A percentile compares a stretch with the other conserved stretches of the same genome.
Conservation (phyloP, 2,888 invertebrate species). For the Eupeodes luniger region DNA sequence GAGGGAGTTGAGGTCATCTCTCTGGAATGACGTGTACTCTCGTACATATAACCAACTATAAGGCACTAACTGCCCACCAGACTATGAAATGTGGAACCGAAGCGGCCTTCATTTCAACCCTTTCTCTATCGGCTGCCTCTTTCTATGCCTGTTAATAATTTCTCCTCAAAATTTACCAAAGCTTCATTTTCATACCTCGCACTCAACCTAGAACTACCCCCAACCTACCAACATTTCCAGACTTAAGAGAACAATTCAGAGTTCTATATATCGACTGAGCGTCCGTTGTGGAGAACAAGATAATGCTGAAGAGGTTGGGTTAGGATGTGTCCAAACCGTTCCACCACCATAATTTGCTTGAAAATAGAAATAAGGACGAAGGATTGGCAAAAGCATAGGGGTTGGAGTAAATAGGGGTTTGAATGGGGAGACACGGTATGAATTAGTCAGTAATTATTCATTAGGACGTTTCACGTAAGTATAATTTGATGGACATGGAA, state of each 20-base stretch:
- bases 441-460: conserved; percentile 77
- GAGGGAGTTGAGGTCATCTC: conserved; percentile 65
- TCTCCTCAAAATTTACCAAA: conserved; percentile 58
- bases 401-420: conserved; percentile 26
- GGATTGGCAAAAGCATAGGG: conserved; percentile 26
- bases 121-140: neutral
- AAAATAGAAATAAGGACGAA: conserved; percentile 52
- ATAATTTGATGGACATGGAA: conserved; percentile 76
- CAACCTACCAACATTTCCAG: conserved; percentile 47
- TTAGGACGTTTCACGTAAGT: conserved; percentile 76
- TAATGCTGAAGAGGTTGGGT: conserved; percentile 69
- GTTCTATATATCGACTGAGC: conserved; percentile 59
- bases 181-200: conserved; percentile 37
- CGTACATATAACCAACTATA: conserved; percentile 59
- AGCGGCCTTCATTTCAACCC: conserved; percentile 64
- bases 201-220: conserved; percentile 15
- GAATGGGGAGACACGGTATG: conserved; percentile 51
- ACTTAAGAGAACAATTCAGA: conserved; percentile 74
- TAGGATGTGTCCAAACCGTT: conserved; percentile 45
- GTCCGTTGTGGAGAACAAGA: conserved; percentile 57
- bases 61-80: conserved; percentile 73
- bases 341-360: conserved; percentile 43
- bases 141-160: conserved; percentile 72
- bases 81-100: conserved; percentile 75
- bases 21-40: conserved; percentile 49